A percentile compares a stretch with the other conserved stretches of the same genome.
These are phyloP conservation scores for Nyctereutes procyonoides DNA, from an alignment of 2,113 vertebrate genomes.

Conservation along the genomic window DNA sequence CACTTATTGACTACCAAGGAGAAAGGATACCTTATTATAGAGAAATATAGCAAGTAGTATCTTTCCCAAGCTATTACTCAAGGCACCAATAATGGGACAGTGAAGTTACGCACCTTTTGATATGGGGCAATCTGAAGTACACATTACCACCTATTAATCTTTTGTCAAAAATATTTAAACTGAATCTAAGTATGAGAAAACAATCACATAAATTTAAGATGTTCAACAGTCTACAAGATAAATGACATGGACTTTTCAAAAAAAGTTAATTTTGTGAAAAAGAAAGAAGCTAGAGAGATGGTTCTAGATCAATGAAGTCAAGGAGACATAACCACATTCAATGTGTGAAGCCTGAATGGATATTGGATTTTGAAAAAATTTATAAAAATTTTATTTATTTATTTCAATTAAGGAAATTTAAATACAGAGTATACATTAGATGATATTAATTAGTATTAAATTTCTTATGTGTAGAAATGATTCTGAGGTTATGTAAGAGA, in stretches of 20 bases:
- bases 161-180: background rate
- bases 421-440: background rate
- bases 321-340: background rate
- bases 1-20: background rate
- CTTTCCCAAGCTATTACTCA: background rate
- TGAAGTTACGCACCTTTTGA: background rate
- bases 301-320: background rate
- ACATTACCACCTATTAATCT: background rate
- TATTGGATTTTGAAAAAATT: background rate
- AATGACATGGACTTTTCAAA: background rate
- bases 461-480: background rate
- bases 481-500: background rate
- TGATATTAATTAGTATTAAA: background rate
- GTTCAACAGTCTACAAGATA: background rate
- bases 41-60: background rate
- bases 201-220: constrained; percentile 15
- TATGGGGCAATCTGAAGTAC: background rate
- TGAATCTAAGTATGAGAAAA: constrained; percentile 22
- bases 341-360: background rate
- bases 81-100: background rate
- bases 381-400: background rate
- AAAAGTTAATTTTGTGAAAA: constrained; percentile 31
- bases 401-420: background rate
- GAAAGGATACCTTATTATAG: constrained; percentile 11
- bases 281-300: background rate